A percentile compares a stretch with the other conserved stretches of the same genome.
These are phyloP conservation scores for Thereva unica DNA, from an alignment of 2,888 invertebrate genomes.

Conservation along the genomic window DNA sequence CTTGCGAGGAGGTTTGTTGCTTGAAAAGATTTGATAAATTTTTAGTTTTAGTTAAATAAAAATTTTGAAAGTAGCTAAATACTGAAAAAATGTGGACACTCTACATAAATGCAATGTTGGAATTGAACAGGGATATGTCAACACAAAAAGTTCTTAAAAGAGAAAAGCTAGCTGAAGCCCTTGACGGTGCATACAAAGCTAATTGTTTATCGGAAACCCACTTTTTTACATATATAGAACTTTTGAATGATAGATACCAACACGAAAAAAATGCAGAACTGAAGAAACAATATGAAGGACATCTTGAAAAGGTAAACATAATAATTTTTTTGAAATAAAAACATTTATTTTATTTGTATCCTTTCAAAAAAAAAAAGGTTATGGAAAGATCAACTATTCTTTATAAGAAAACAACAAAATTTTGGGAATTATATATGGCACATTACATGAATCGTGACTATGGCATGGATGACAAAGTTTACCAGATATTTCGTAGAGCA, in stretches of 20 bases:
- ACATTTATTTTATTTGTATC: conserved; percentile 39
- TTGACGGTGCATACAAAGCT: conserved; percentile 60
- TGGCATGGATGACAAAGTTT: conserved; percentile 56
- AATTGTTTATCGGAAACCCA: conserved; percentile 60
- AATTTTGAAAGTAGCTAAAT: conserved; percentile 49
- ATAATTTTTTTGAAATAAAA: not conserved
- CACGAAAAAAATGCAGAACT: conserved; percentile 8
- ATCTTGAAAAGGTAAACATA: conserved; percentile 39
- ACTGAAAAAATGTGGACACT: conserved; percentile 62
- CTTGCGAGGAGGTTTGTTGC: conserved; percentile 54
- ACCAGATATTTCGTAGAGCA: conserved; percentile 57
- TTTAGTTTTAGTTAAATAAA: not conserved
- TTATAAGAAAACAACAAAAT: conserved; percentile 57
- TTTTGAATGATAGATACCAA: conserved; percentile 44
- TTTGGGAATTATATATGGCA: conserved; percentile 62
- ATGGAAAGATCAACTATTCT: conserved; percentile 58
- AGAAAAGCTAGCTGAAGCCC: conserved; percentile 60
- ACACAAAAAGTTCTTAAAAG: conserved; percentile 59
- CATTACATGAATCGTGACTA: conserved; percentile 54
- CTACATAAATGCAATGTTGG: conserved; percentile 63
- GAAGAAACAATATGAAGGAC: not conserved
- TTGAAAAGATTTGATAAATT: not conserved
- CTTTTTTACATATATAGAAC: conserved; percentile 59
- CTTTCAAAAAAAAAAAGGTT: conserved; percentile 51
- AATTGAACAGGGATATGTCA: conserved; percentile 60